These are phyloP conservation scores for Sarcophaga carnaria DNA, from an alignment of 2,888 invertebrate species.

Conservation along the genomic window DNA sequence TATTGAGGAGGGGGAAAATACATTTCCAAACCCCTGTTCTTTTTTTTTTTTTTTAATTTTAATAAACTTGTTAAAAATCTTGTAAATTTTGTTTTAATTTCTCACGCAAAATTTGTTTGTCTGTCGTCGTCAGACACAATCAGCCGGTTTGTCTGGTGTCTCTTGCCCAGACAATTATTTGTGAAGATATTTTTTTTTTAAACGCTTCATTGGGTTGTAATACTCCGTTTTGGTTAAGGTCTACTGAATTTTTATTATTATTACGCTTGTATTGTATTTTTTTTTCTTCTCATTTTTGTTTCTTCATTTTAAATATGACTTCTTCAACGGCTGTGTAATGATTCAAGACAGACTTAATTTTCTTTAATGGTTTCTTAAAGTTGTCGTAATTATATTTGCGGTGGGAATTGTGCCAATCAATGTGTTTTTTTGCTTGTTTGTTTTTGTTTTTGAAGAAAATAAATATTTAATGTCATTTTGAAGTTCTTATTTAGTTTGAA, in stretches of 20 bases:
- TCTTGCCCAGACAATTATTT: constrained; percentile 37
- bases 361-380: background rate
- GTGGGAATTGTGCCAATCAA: constrained; percentile 53
- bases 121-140: constrained; percentile 12
- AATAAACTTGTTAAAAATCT: constrained; percentile 63
- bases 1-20: background rate
- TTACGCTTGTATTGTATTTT: background rate
- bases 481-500: too few species aligned
- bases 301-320: constrained; percentile 46
- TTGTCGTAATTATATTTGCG: background rate
- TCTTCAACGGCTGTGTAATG: constrained; percentile 37
- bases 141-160: background rate
- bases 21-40: constrained; percentile 13
- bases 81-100: constrained; percentile 53
- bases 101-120: constrained; percentile 66
- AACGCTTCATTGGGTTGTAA: constrained; percentile 67
- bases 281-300: background rate
- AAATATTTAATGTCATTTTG: background rate
- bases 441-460: background rate
- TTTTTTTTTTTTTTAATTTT: background rate
- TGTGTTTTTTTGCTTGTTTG: too few species aligned
- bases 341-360: constrained; percentile 61
- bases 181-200: constrained; percentile 38
- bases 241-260: constrained; percentile 65
- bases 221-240: constrained; percentile 65